These are phyloP conservation scores for Myoxocephalus aenaeus DNA, from an alignment of 2,797 vertebrate genomes.

Conservation along the genomic window DNA sequence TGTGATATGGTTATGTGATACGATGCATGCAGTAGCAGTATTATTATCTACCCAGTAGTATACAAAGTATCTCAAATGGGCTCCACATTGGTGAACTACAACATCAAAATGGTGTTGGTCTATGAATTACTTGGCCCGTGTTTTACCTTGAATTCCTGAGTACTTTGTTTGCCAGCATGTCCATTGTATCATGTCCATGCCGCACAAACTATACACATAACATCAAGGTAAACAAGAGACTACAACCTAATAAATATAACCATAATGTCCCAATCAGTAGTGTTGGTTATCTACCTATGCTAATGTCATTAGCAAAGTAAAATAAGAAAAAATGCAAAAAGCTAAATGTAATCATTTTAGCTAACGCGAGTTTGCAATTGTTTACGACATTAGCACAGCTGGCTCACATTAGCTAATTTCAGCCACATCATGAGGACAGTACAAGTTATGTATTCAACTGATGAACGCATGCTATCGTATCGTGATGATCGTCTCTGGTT, in stretches of 20 bases:
- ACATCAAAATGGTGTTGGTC: neutral
- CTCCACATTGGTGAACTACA: neutral
- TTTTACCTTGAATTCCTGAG: neutral
- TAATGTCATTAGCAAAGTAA: neutral
- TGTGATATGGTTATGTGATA: neutral
- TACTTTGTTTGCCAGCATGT: neutral
- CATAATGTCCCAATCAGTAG: too few relatives aligned
- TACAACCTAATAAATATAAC: neutral
- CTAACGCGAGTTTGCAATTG: too few relatives aligned
- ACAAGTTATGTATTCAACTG: neutral
- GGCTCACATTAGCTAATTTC: neutral
- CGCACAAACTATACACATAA: neutral
- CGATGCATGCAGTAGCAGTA: neutral
- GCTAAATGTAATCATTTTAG: too few relatives aligned
- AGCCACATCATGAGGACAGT: neutral
- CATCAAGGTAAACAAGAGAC: neutral
- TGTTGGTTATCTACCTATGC: neutral
- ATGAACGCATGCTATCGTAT: neutral
- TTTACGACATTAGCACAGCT: too few relatives aligned
- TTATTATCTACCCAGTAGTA: neutral
- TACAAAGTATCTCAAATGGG: neutral
- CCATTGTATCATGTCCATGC: neutral
- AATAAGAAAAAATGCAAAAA: too few relatives aligned
- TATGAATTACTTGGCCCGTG: neutral
- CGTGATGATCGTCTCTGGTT: neutral